phyloP scores from a whole-genome alignment of 2,888 invertebrate species.

The Papilio elwesi region DNA sequence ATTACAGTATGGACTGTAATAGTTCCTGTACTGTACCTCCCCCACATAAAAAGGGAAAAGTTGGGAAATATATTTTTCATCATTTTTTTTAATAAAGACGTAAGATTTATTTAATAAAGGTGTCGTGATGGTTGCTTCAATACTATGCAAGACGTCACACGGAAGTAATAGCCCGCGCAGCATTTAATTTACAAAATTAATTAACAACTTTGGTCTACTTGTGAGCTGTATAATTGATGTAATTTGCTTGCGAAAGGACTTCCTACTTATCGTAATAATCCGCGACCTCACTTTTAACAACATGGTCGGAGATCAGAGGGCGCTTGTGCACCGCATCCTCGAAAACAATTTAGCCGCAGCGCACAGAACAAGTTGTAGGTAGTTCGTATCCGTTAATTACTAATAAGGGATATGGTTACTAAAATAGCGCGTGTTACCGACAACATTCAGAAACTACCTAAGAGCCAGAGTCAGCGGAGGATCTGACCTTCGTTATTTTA shows the following conservation, averaged over 20 bases:
- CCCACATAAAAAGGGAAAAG: too few species aligned
- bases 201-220: constrained; percentile 34
- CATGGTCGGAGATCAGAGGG: constrained; percentile 61
- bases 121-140: background rate
- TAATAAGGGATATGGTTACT: background rate
- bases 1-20: too few species aligned
- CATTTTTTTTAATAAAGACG: too few species aligned
- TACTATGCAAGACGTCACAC: constrained; percentile 10
- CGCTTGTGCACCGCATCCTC: constrained; percentile 61
- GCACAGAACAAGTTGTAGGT: constrained; percentile 4
- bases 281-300: constrained; percentile 59
- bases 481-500: too few species aligned
- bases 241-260: constrained; percentile 59
- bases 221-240: constrained; percentile 56
- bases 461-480: too few species aligned
- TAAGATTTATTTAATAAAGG: background rate
- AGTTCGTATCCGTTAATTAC: background rate
- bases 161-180: background rate
- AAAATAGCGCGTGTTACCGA: background rate
- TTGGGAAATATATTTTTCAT: too few species aligned
- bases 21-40: too few species aligned
- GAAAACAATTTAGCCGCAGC: constrained; percentile 60
- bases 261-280: constrained; percentile 55
- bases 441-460: too few species aligned
- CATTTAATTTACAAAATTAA: constrained; percentile 35